Base-by-base conservation (phyloP, 2,888 invertebrate species). In the Epinotia bilunana region DNA sequence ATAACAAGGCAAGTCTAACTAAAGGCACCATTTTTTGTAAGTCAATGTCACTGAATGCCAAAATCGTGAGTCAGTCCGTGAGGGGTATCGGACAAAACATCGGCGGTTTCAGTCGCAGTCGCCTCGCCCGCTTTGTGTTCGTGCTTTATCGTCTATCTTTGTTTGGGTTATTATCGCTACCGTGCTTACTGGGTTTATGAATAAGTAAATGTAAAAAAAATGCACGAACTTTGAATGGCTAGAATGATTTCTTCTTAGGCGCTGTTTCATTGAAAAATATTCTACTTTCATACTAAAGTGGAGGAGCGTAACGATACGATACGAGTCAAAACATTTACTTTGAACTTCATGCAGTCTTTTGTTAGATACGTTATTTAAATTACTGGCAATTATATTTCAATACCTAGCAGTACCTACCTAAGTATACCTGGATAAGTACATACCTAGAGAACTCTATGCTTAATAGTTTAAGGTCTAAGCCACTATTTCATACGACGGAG, bases 61-160 rank as follows among this genome's bases (percentile, higher is more conserved):
- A 80, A 84, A 76, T 85, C 85, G 86, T 87, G 86, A 88, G 83
- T 81, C 80, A 82, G 70, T 72, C 73, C 74, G 63, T 80, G 78
- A 76, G 76, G 78, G 76, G 78, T 61, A 72, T 57, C 57, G 33
- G 76, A 65, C 73, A 58, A 55, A 77, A 64, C 58, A n/a, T 55
- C 20, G 67, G 69, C 73, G 73, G 73, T 80, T 81, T 69, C 79
- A 77, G 81, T 83, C 76, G 72, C 79, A 77, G 81, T 83, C 76
- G 72, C 68, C 76, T 79, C 75, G 77, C 73, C 57, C 60, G 76
- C 55, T 77, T 77, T 68, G 64, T 72, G 33, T 73, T 39, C 60
- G 53, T 76, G 71, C 72, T 76, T 76, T 76, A n/a, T n/a, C n/a
- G 67, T n/a, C 67, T 63, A 64, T 18, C 74, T 78, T 82, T 62